These are phyloP conservation scores for Drosophila miranda DNA, from an alignment of 1,140 invertebrate species.

Conservation along the genomic window DNA sequence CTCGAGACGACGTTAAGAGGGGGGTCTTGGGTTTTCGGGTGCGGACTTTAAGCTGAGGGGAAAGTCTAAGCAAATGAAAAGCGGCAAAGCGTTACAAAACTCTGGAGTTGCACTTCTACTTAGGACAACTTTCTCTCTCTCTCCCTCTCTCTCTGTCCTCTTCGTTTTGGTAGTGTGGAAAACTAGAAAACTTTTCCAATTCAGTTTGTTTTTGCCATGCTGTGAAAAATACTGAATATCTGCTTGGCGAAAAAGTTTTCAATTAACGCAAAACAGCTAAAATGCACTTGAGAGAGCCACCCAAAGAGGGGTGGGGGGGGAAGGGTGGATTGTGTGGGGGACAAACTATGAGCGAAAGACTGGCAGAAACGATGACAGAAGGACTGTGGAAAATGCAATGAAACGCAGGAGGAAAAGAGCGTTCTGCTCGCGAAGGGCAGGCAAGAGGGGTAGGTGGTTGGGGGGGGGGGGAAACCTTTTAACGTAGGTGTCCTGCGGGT, in stretches of 20 bases:
- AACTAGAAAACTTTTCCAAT: conserved; percentile 70
- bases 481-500: conserved; percentile 52
- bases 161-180: conserved; percentile 20
- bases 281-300: conserved; percentile 51
- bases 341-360: no score
- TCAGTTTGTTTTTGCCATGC: conserved; percentile 63
- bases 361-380: no score
- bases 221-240: conserved; percentile 67
- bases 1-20: conserved; percentile 5
- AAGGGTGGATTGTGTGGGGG: background rate
- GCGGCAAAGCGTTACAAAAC: conserved; percentile 74
- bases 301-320: background rate
- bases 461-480: conserved; percentile 55
- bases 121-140: conserved; percentile 29
- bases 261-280: conserved; percentile 74
- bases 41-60: conserved; percentile 46
- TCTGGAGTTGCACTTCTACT: conserved; percentile 49
- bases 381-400: no score
- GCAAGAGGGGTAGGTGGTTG: background rate
- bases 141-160: no score
- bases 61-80: conserved; percentile 69
- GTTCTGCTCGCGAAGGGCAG: no score
- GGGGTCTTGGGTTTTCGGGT: conserved; percentile 13
- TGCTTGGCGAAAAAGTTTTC: conserved; percentile 64
- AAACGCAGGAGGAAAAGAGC: background rate